phyloP scores from a whole-genome alignment of 2,797 vertebrate genomes.

The Poecile montanus region DNA sequence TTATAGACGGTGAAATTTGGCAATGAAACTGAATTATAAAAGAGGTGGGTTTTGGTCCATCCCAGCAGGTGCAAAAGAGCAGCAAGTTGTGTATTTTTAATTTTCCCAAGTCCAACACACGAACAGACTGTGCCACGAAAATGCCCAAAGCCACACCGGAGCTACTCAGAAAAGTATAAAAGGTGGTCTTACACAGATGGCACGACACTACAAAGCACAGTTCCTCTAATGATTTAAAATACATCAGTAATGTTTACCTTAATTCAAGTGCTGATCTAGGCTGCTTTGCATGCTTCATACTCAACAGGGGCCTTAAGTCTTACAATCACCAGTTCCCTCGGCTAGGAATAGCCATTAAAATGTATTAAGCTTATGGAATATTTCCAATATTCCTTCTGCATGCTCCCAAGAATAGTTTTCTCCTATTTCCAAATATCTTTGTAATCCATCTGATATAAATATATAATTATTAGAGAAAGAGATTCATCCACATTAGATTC shows the following conservation, averaged over 20 bases:
- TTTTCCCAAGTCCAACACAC: background rate
- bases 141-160: background rate
- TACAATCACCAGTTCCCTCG: background rate
- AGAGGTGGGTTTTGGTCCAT: rapidly evolving
- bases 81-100: background rate
- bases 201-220: background rate
- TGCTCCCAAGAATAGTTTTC: background rate
- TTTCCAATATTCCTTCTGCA: background rate
- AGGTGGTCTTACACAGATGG: background rate
- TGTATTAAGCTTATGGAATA: background rate
- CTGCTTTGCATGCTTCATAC: background rate
- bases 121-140: background rate
- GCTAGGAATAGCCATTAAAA: background rate
- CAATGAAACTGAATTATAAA: background rate
- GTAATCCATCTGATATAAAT: background rate
- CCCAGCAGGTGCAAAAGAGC: background rate
- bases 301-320: background rate
- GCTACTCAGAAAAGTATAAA: background rate
- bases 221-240: background rate
- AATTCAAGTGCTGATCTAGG: background rate
- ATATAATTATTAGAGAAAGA: background rate
- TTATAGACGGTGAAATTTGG: background rate
- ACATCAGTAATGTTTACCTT: background rate
- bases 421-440: background rate
- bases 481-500: background rate